phyloP scores from a whole-genome alignment of 2,888 invertebrate genomes.

The Drosophila affinis region DNA sequence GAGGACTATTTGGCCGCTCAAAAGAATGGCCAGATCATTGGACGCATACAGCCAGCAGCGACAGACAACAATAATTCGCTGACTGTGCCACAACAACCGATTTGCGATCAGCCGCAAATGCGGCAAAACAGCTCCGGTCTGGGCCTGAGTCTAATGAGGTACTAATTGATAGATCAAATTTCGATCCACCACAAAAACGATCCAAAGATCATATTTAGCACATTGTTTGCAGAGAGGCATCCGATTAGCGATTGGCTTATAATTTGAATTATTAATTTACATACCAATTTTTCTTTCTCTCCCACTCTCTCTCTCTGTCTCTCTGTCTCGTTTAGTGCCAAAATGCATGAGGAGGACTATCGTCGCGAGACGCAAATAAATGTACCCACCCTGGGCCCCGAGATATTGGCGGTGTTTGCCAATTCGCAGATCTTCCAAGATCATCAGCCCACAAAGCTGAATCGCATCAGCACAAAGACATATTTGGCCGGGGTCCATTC shows the following conservation, averaged over 20 bases:
- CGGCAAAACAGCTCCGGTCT: constrained; percentile 73
- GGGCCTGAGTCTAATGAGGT: constrained; percentile 70
- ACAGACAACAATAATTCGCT: constrained; percentile 81
- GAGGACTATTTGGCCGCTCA: constrained; percentile 78
- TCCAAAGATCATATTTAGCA: constrained; percentile 36
- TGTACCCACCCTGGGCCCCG: constrained; percentile 84
- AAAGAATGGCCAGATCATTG: constrained; percentile 78
- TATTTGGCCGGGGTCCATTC: constrained; percentile 81
- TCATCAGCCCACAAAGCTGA: constrained; percentile 83
- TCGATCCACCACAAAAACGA: constrained; percentile 4
- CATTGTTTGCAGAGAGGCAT: constrained; percentile 33
- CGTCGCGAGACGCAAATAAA: constrained; percentile 84
- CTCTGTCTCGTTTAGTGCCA: constrained; percentile 65
- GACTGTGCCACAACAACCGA: constrained; percentile 79
- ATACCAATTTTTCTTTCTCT: background rate
- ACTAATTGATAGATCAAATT: constrained; percentile 66
- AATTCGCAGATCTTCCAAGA: constrained; percentile 84
- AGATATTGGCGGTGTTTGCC: constrained; percentile 83
- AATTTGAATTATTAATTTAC: constrained; percentile 35
- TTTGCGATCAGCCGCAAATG: constrained; percentile 81
- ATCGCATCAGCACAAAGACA: constrained; percentile 81
- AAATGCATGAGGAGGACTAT: constrained; percentile 84
- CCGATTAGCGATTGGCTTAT: constrained; percentile 38
- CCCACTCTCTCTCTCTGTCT: background rate
- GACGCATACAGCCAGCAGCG: constrained; percentile 72